Percentiles rank a stretch among this genome's conserved stretches.
These are phyloP conservation scores for Galemys pyrenaicus DNA, from an alignment of 2,113 vertebrate genomes.

Conservation along the genomic window DNA sequence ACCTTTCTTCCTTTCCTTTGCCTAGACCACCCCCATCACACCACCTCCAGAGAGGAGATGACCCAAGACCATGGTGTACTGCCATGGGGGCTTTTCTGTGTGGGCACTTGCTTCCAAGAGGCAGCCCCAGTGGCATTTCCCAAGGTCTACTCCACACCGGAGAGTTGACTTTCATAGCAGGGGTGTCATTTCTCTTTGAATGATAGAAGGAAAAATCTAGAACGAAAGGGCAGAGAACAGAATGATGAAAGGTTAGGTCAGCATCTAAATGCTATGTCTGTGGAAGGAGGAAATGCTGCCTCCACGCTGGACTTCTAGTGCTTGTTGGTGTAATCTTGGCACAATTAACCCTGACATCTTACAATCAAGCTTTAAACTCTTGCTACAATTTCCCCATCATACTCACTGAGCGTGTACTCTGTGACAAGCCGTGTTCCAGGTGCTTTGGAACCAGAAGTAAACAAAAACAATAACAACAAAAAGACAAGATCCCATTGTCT, in stretches of 20 bases:
- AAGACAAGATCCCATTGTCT: neutral
- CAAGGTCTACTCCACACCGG: neutral
- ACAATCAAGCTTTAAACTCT: too few relatives aligned
- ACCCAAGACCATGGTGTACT: too few relatives aligned
- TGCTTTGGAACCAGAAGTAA: neutral
- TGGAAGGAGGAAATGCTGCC: neutral
- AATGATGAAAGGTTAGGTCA: neutral
- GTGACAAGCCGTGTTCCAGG: neutral
- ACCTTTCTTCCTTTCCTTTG: neutral
- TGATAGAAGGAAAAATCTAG: neutral
- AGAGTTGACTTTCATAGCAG: neutral
- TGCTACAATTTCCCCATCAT: neutral
- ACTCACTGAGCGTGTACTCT: neutral
- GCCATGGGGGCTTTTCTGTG: neutral
- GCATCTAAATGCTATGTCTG: neutral
- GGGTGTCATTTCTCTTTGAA: neutral
- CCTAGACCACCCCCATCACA: too few relatives aligned
- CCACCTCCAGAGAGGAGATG: neutral
- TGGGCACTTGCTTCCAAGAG: neutral
- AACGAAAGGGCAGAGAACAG: neutral
- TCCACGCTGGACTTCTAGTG: neutral
- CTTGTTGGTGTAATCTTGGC: neutral
- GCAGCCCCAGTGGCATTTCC: neutral
- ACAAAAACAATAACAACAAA: too few relatives aligned
- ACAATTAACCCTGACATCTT: neutral